Evolutionary conservation across 2,113 vertebrate genomes (phyloP).

Genomic region (Dolichallabes microphthalmus): DNA sequence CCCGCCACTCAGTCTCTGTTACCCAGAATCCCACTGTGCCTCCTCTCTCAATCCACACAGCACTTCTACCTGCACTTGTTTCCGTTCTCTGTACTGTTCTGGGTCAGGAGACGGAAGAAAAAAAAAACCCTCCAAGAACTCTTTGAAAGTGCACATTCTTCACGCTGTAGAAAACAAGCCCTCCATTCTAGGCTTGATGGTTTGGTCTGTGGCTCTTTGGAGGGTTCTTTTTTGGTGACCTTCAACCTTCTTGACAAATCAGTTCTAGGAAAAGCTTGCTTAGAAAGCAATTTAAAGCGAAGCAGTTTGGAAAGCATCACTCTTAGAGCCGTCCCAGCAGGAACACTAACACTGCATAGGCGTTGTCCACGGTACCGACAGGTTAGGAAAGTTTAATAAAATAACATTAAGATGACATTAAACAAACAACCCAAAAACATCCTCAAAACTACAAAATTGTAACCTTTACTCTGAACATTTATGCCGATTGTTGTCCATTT

Average conservation of each 20-base stretch:
- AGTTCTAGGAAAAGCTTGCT: neutral
- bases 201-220: neutral
- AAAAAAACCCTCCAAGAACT: neutral
- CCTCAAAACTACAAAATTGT: too few relatives aligned
- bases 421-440: too few relatives aligned
- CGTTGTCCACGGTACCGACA: too few relatives aligned
- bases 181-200: neutral
- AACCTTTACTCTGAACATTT: too few relatives aligned
- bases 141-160: neutral
- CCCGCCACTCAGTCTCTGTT: constrained; percentile 8
- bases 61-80: constrained; percentile 28
- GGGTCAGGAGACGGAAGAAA: neutral
- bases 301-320: neutral
- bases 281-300: neutral
- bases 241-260: neutral
- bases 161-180: neutral
- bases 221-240: neutral
- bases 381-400: too few relatives aligned
- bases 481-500: too few relatives aligned
- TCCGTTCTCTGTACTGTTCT: neutral
- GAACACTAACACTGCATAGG: too few relatives aligned
- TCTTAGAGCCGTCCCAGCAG: neutral
- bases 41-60: constrained; percentile 53
- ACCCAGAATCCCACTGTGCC: constrained; percentile 28
- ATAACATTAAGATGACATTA: too few relatives aligned